A percentile compares a stretch with the other conserved stretches of the same genome.
Evolutionary conservation across 2,888 invertebrate species (phyloP).

Genomic region (Diarsia dahlii): DNA sequence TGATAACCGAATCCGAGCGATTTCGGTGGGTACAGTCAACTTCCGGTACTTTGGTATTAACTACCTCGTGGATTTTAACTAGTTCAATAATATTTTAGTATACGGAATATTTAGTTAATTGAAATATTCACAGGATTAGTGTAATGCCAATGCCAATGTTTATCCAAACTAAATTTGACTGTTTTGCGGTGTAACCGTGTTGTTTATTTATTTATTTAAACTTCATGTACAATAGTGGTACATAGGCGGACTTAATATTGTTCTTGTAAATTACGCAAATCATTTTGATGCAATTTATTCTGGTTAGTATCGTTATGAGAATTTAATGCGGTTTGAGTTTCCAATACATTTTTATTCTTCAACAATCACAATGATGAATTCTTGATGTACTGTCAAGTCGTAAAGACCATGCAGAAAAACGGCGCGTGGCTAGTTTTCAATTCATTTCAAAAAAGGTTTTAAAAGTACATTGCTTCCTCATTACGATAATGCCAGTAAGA

Average conservation of each 20-base stretch:
- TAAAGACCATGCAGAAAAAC: neutral
- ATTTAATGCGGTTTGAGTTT: too few relatives aligned
- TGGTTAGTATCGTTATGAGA: too few relatives aligned
- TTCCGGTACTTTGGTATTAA: neutral
- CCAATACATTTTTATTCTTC: neutral
- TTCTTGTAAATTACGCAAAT: neutral
- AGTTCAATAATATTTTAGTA: neutral
- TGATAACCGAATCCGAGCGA: conserved; percentile 31
- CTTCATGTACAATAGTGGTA: too few relatives aligned
- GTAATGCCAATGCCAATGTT: neutral
- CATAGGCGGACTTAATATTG: too few relatives aligned
- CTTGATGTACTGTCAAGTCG: neutral
- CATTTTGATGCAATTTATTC: neutral
- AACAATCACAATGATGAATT: neutral
- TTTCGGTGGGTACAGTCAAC: conserved; percentile 39
- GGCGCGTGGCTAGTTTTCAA: too few relatives aligned
- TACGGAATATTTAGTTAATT: neutral
- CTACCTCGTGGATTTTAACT: neutral
- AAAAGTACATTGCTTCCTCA: neutral
- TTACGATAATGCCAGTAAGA: neutral
- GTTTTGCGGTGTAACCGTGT: neutral
- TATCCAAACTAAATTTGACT: neutral
- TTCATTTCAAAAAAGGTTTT: too few relatives aligned
- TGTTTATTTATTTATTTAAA: too few relatives aligned
- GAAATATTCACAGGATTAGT: neutral